Conservation (phyloP, 2,113 vertebrate species). For the Elephantulus edwardii region DNA sequence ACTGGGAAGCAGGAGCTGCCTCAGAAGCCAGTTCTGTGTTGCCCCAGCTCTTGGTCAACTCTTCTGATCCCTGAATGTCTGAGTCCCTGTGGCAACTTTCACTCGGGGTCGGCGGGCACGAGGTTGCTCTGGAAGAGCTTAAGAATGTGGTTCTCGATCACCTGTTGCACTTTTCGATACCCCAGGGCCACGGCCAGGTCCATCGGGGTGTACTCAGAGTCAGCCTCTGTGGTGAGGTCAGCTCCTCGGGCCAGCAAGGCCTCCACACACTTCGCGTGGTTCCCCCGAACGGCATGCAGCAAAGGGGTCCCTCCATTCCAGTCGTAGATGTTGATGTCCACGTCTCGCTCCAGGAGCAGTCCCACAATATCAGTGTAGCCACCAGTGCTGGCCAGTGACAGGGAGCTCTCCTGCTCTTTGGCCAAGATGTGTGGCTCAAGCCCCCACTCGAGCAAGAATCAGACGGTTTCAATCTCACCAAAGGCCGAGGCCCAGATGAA, state of each 20-base stretch:
- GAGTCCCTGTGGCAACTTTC: background rate
- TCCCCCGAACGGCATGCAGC: slow-evolving; percentile 95
- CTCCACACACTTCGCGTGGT: slow-evolving; percentile 94
- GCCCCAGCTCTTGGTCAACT: background rate
- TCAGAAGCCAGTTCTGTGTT: slow-evolving; percentile 42
- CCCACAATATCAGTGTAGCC: slow-evolving; percentile 94
- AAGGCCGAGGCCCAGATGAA: slow-evolving; percentile 93
- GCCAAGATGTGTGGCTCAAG: slow-evolving; percentile 92
- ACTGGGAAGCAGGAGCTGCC: slow-evolving; percentile 49
- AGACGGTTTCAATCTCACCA: slow-evolving; percentile 79
- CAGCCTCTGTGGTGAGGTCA: slow-evolving; percentile 94
- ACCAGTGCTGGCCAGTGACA: slow-evolving; percentile 94
- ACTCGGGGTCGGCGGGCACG: slow-evolving; percentile 38
- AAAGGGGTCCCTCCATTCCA: slow-evolving; percentile 98
- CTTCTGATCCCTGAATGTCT: slow-evolving; percentile 69
- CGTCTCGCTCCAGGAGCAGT: slow-evolving; percentile 88
- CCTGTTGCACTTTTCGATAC: slow-evolving; percentile 94
- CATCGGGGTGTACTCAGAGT: slow-evolving; percentile 96
- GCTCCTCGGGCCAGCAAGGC: slow-evolving; percentile 91
- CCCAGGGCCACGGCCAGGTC: slow-evolving; percentile 94
- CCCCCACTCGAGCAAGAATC: slow-evolving; percentile 93
- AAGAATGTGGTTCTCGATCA: slow-evolving; percentile 92
- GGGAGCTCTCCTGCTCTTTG: slow-evolving; percentile 92
- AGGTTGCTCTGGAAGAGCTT: slow-evolving; percentile 84
- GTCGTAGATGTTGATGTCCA: slow-evolving; percentile 95